Evolutionary conservation across 37 sponge, comb jelly and placozoan species (phyloP), one percentile per base, ranked within the genome.

Genomic region (Eunapius fragilis): DNA sequence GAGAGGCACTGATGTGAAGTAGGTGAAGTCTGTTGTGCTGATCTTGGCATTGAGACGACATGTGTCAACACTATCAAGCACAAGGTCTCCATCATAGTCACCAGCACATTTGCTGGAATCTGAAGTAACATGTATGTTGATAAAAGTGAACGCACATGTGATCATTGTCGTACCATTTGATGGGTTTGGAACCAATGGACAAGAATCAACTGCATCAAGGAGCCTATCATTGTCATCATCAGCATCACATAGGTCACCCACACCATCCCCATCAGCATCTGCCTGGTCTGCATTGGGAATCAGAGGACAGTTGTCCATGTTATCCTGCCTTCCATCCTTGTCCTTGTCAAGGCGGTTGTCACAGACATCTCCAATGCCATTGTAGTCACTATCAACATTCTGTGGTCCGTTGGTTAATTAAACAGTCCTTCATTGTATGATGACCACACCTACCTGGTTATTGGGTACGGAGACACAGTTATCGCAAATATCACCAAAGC

Each of bases 221-320:
- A 98, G 71, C 14, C 93, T 90, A 73, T 98, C 98, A 70, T 86
- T 85, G 73, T 98, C 98, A 84, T 88, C 89, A 71, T 98, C 98
- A 70, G 17, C 33, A 45, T 98, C 98, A 86, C 98, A 98, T 3
- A 32, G 84, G 58, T 96, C 91, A 28, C 97, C 95, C 72, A 34
- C 22, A 14, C 90, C 84, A 77, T 96, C 96, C 3, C 70, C 73
- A 82, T 98, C 98, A 37, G 85, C 67, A 81, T 98, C 87, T 14
- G 77, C 22, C 72, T 98, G 98, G 69, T 88, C 88, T 34, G 93
- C 81, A 74, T 98, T 98, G 47, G 93, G 49, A 23, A 80, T 69
- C 26, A 6, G 3, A 2, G 35, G 79, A 78, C 98, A 98, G 89
- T 93, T 96, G 67, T 98, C 98, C 27, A 84, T n/a, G 17, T 38